Conservation (phyloP, 2,888 invertebrate genomes). For the Drosophila mercatorum region DNA sequence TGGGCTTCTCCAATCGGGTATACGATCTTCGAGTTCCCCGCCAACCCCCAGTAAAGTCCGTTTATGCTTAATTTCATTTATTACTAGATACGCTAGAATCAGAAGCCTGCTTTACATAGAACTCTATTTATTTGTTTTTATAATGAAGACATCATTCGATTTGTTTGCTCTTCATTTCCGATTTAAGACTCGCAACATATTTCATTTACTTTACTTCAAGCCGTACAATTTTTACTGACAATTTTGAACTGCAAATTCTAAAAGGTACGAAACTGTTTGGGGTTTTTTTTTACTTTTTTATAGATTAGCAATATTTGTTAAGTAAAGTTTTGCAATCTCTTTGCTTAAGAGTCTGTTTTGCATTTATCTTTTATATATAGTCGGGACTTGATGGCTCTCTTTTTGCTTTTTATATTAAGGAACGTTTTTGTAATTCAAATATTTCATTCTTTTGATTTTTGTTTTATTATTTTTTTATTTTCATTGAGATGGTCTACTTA, state of each 20-base stretch:
- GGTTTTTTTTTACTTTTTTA: conserved; percentile 10
- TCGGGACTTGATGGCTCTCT: conserved; percentile 27
- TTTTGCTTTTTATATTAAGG: conserved; percentile 43
- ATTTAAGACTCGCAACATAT: conserved; percentile 42
- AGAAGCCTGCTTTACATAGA: conserved; percentile 70
- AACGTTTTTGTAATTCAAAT: conserved; percentile 48
- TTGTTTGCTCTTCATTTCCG: conserved; percentile 33
- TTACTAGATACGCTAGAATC: conserved; percentile 59
- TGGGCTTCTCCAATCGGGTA: no score
- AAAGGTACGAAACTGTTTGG: conserved; percentile 81
- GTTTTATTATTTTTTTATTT: conserved; percentile 30
- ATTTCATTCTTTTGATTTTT: conserved; percentile 31
- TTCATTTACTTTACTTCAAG: conserved; percentile 28
- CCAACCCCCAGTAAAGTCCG: conserved; percentile 3
- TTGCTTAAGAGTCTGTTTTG: conserved; percentile 32
- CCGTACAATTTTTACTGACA: conserved; percentile 63
- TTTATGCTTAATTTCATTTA: conserved; percentile 52
- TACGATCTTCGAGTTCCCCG: no score
- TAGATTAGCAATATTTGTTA: conserved; percentile 41
- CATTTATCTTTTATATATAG: conserved; percentile 25
- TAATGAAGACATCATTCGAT: conserved; percentile 44
- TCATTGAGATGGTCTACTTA: conserved; percentile 43
- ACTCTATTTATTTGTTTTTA: conserved; percentile 43
- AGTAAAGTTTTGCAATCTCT: conserved; percentile 34
- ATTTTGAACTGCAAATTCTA: conserved; percentile 84